phyloP scores from a whole-genome alignment of 2,113 vertebrate species.

The Macaca fascicularis region DNA sequence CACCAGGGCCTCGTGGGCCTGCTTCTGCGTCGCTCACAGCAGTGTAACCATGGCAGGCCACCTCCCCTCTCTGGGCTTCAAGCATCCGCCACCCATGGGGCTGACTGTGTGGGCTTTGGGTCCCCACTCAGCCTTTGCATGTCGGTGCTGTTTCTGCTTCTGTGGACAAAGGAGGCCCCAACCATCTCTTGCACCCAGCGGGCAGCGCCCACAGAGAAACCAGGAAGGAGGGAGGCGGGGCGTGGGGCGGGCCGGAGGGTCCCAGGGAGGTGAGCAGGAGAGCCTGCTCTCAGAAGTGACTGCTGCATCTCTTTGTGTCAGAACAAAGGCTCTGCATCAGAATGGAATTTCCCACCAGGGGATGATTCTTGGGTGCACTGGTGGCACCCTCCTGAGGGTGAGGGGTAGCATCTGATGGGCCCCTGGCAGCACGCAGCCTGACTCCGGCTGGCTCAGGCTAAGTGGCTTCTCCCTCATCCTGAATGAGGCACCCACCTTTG shows the following conservation, averaged over 20 bases:
- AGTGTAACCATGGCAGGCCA: accelerated
- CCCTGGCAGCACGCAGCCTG: not conserved
- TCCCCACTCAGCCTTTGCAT: not conserved
- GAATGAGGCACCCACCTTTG: not conserved
- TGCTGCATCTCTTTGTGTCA: not conserved
- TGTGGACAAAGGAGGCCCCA: not conserved
- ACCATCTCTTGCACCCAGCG: not conserved
- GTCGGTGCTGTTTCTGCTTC: not conserved
- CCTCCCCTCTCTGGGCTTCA: accelerated
- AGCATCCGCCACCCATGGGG: accelerated
- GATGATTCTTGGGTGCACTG: accelerated
- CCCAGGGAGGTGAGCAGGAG: not conserved
- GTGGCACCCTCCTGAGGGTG: not conserved
- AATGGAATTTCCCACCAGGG: not conserved
- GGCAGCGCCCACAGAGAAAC: not conserved
- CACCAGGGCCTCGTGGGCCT: not conserved
- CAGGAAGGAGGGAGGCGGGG: not conserved
- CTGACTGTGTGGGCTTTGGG: not conserved
- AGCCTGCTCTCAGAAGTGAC: accelerated
- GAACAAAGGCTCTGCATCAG: not conserved
- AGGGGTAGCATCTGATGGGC: accelerated
- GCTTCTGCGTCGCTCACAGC: no score
- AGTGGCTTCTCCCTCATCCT: accelerated
- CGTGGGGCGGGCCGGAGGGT: accelerated
- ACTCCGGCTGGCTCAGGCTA: accelerated